Conservation (phyloP, 2,888 invertebrate species). For the Cheilosia urbana region DNA sequence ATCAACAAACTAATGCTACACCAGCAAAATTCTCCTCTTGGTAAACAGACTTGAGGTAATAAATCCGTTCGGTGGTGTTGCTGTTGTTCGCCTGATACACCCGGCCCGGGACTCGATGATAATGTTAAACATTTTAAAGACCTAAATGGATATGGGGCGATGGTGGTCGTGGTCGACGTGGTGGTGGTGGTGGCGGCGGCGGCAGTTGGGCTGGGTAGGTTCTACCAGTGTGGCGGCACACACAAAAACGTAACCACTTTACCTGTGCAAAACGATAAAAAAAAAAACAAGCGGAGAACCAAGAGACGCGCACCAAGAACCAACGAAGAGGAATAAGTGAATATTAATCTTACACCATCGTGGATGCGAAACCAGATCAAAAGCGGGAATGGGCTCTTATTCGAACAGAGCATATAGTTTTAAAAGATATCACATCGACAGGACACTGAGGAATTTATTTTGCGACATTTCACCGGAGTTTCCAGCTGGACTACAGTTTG, state of each 20-base stretch:
- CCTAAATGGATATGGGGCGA: conserved; percentile 32
- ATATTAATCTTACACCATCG: conserved; percentile 70
- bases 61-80: conserved; percentile 53
- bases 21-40: conserved; percentile 46
- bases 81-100: conserved; percentile 23
- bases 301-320: not conserved
- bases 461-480: conserved; percentile 7
- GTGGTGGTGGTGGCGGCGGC: conserved; percentile 25
- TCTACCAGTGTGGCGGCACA: conserved; percentile 41
- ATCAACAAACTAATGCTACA: conserved; percentile 57
- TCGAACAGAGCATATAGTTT: not conserved
- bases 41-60: conserved; percentile 48
- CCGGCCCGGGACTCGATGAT: conserved; percentile 47
- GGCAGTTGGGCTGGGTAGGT: conserved; percentile 67
- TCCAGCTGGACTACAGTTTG: not conserved
- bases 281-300: conserved; percentile 10
- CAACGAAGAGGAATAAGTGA: conserved; percentile 66
- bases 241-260: conserved; percentile 65
- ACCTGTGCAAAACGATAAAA: conserved; percentile 67
- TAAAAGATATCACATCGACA: not conserved
- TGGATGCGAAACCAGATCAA: conserved; percentile 54
- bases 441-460: conserved; percentile 31
- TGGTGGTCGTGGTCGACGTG: conserved; percentile 1
- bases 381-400: conserved; percentile 31
- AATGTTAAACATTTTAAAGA: conserved; percentile 74